These are phyloP conservation scores for Corapipo altera DNA, from an alignment of 2,113 vertebrate species.

Conservation along the genomic window DNA sequence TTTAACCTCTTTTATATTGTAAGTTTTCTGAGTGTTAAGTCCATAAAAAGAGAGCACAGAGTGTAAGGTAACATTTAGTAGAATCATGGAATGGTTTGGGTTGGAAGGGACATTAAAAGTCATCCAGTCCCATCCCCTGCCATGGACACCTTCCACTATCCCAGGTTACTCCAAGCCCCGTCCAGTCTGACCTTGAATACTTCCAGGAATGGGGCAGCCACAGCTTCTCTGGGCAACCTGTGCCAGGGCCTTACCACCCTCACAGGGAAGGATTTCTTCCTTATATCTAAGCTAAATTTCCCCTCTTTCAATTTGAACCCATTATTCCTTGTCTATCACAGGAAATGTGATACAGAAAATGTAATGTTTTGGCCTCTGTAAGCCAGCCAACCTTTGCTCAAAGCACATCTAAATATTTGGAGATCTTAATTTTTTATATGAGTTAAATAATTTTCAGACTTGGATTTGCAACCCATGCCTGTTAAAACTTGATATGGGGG, in stretches of 20 bases:
- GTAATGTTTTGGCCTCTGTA: neutral
- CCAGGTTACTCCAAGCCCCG: fast-evolving
- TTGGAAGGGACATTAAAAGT: neutral
- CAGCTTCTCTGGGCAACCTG: neutral
- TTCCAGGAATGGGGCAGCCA: neutral
- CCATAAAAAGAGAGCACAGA: neutral
- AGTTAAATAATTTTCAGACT: neutral
- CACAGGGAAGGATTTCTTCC: neutral
- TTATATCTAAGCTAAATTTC: neutral
- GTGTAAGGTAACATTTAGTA: neutral
- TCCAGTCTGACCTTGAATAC: neutral
- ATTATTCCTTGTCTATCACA: neutral
- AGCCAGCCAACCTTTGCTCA: neutral
- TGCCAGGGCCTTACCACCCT: neutral
- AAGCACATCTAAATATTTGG: neutral
- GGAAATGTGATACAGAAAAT: neutral
- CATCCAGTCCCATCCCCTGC: neutral
- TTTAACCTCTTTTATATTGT: neutral
- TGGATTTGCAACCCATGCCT: neutral
- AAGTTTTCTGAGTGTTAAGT: neutral
- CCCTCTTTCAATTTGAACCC: neutral
- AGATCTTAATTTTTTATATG: neutral
- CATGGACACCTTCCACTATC: neutral
- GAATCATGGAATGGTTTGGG: neutral
- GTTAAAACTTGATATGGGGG: neutral